Base-by-base conservation (phyloP, 2,888 invertebrate species). In the Melinaea menophilus region DNA sequence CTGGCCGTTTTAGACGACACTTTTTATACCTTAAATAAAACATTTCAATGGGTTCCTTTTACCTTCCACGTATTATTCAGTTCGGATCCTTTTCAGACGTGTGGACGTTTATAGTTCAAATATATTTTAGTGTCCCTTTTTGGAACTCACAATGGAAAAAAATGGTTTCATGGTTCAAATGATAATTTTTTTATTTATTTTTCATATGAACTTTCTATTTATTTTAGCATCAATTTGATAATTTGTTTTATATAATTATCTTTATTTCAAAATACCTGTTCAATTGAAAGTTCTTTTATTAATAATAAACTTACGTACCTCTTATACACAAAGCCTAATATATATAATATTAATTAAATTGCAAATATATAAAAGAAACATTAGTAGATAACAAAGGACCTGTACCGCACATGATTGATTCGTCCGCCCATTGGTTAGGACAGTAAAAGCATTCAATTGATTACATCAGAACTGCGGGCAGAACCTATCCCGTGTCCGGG, bases 1-100 rank as follows among this genome's bases (percentile, higher is more conserved):
- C 74, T 72, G 77, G 73, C 78, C 75, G 75, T 75, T 81, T 73
- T 79, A 78, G 82, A 51, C 51, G 51, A 5, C 31, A 51, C 31
- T 51, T 51, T 51, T 31, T 51, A 51, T 51, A 51, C 5, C 51
- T 51, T 51, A 51, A 51, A 51, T 51, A 80, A 82, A 81, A 78
- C 73, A 74, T 81, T 85, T 85, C 85, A 31, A 57, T 81, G 76
- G 71, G 76, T 81, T 58, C 54, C 81, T 79, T 84, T 86, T 86
- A 79, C 79, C 60, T 67, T 69, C 57, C 59, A 76, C 76, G 79
- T 76, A 86, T 87, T 88, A 88, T 87, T 88, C 81, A 87, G 76
- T 69, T 68, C 66, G 71, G 72, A 79, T 78, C 83, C 82, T 78
- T 81, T 86, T 85, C 79, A 74, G 73, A 77, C 78, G 77, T 81